Percentiles rank a stretch among this genome's conserved stretches.
Evolutionary conservation across 2,888 invertebrate species (phyloP).

Genomic region (Sarcophaga subvicina): DNA sequence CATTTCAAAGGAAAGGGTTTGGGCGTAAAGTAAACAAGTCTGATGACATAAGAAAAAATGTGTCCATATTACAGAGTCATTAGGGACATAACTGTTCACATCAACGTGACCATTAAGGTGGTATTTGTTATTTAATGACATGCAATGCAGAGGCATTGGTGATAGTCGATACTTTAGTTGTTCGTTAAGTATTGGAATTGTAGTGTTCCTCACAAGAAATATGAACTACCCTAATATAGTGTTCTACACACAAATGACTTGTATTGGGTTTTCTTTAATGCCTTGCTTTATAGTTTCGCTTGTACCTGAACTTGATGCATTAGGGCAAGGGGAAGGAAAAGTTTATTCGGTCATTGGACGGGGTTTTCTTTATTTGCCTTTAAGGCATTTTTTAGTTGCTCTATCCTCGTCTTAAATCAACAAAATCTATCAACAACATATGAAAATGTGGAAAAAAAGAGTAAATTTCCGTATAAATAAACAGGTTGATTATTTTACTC

Average conservation of each 20-base stretch:
- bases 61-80: slow-evolving; percentile 36
- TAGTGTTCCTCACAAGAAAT: too few species aligned
- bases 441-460: background rate
- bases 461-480: slow-evolving; percentile 13
- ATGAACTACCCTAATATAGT: background rate
- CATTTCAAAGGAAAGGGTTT: slow-evolving; percentile 47
- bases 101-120: background rate
- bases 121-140: background rate
- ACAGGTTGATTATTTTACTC: slow-evolving; percentile 42
- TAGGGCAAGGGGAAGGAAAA: slow-evolving; percentile 23
- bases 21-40: slow-evolving; percentile 42
- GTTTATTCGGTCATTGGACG: slow-evolving; percentile 31
- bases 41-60: slow-evolving; percentile 20
- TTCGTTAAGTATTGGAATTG: too few species aligned
- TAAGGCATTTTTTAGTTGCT: slow-evolving; percentile 36
- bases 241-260: too few species aligned
- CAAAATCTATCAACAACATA: background rate
- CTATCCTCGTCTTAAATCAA: background rate
- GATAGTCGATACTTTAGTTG: too few species aligned
- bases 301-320: slow-evolving; percentile 66
- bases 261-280: background rate
- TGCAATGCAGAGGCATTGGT: background rate
- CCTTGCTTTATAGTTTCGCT: slow-evolving; percentile 25
- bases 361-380: slow-evolving; percentile 34
- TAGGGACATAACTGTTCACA: background rate